phyloP scores from a whole-genome alignment of 2,888 invertebrate genomes.

The Caenorhabditis plicata region DNA sequence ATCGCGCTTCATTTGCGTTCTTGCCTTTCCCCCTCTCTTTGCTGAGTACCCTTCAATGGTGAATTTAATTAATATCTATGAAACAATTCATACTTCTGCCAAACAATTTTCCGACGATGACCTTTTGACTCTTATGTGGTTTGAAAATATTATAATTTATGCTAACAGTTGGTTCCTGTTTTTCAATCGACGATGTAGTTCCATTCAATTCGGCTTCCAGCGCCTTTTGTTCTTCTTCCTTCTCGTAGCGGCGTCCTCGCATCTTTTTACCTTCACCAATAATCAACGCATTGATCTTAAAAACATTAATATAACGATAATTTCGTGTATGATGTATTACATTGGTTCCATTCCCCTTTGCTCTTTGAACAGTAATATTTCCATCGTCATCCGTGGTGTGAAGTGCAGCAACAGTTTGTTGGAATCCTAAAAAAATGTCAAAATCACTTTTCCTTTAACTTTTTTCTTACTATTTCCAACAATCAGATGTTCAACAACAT shows the following conservation, averaged over 20 bases:
- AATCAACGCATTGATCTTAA: slow-evolving; percentile 4
- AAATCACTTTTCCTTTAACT: not conserved
- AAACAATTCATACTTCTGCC: no score
- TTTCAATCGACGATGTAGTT: slow-evolving; percentile 3
- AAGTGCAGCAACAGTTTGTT: slow-evolving; percentile 37
- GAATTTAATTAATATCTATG: no score
- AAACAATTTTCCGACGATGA: slow-evolving; percentile 38
- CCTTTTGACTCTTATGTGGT: slow-evolving; percentile 40
- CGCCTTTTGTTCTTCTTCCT: slow-evolving; percentile 10
- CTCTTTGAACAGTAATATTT: slow-evolving; percentile 13
- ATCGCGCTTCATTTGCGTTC: slow-evolving; percentile 15
- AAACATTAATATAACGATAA: no score
- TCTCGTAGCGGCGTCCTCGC: slow-evolving; percentile 13
- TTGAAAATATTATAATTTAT: slow-evolving; percentile 36
- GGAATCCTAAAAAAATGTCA: no score
- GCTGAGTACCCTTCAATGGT: no score
- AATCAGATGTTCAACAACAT: not conserved
- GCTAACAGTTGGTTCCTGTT: slow-evolving; percentile 16
- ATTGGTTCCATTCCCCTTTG: slow-evolving; percentile 22
- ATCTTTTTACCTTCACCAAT: slow-evolving; percentile 17
- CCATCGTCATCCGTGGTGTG: slow-evolving; percentile 36
- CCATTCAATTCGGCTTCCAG: not conserved
- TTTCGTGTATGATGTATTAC: no score
- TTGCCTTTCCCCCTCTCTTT: slow-evolving; percentile 27
- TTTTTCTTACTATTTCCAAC: not conserved